Percentiles rank a stretch among this genome's conserved stretches.
Conservation (phyloP, 30 jellyfish, hydroid and myxozoan species). For the Morbakka virulenta region DNA sequence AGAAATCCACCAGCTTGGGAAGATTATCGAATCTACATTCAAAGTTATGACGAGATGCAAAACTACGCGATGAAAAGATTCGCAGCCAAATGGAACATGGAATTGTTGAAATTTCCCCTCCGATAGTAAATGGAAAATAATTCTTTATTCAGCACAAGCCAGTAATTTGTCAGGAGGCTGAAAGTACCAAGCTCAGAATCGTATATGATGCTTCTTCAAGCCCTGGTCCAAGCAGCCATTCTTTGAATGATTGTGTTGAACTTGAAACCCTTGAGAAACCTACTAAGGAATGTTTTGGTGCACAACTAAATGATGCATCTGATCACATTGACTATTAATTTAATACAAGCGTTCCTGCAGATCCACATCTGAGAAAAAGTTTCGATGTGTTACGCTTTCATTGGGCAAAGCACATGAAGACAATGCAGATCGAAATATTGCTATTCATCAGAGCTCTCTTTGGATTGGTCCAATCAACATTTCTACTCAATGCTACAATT, state of each 20-base stretch:
- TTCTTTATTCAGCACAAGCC: conserved; percentile 69
- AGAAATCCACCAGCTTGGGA: conserved; percentile 31
- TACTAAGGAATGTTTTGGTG: too few species aligned
- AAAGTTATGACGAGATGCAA: conserved; percentile 35
- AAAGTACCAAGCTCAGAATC: conserved; percentile 54
- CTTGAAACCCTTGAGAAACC: too few species aligned
- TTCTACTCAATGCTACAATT: conserved; percentile 45
- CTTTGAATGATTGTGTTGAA: conserved; percentile 70
- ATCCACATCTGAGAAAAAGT: conserved; percentile 48
- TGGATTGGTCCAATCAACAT: conserved; percentile 53
- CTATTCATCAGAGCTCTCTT: conserved; percentile 56
- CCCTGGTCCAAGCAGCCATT: conserved; percentile 16
- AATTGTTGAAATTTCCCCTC: conserved; percentile 64
- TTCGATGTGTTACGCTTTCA: conserved; percentile 52
- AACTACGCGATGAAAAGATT: conserved; percentile 35
- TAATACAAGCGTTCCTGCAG: conserved; percentile 69
- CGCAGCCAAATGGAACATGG: conserved; percentile 57
- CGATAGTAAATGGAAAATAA: conserved; percentile 25
- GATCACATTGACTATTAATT: too few species aligned
- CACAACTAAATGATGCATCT: too few species aligned
- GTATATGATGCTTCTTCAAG: conserved; percentile 73
- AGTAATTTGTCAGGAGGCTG: conserved; percentile 56
- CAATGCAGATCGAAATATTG: neutral
- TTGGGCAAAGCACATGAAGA: conserved; percentile 32
- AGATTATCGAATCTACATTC: conserved; percentile 26